These are phyloP conservation scores for Ooceraea biroi DNA, from an alignment of 1,140 invertebrate genomes.

Conservation along the genomic window DNA sequence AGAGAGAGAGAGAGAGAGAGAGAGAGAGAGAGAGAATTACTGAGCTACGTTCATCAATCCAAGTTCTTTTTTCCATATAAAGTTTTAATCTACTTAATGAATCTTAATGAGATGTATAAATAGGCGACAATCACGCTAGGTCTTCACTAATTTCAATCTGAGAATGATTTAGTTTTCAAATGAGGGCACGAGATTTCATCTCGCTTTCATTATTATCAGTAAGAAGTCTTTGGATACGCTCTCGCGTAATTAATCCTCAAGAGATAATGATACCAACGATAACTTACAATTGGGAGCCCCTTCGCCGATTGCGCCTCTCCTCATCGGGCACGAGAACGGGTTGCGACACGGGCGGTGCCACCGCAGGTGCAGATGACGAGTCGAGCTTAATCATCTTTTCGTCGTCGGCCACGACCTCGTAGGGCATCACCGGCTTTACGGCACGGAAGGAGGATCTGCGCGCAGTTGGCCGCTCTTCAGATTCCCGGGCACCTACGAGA, in stretches of 20 bases:
- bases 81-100: background rate
- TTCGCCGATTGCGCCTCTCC: slow-evolving; percentile 90
- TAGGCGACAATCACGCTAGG: background rate
- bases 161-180: slow-evolving; percentile 16
- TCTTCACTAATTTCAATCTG: background rate
- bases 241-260: slow-evolving; percentile 2
- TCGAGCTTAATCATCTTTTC: slow-evolving; percentile 86
- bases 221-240: background rate
- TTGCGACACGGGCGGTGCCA: slow-evolving; percentile 83
- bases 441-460: slow-evolving; percentile 90
- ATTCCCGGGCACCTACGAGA: slow-evolving; percentile 78
- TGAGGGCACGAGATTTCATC: background rate
- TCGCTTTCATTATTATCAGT: background rate
- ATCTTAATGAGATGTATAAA: slow-evolving; percentile 25
- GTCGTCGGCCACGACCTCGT: slow-evolving; percentile 83
- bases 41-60: slow-evolving; percentile 9
- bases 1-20: too few species aligned
- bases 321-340: slow-evolving; percentile 89
- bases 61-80: background rate
- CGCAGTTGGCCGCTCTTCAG: slow-evolving; percentile 81
- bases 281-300: slow-evolving; percentile 93
- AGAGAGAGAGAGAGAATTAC: background rate
- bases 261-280: background rate
- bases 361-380: slow-evolving; percentile 84
- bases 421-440: slow-evolving; percentile 81